Evolutionary conservation across 2,797 vertebrate species (phyloP).

Genomic region (Chelon auratus): DNA sequence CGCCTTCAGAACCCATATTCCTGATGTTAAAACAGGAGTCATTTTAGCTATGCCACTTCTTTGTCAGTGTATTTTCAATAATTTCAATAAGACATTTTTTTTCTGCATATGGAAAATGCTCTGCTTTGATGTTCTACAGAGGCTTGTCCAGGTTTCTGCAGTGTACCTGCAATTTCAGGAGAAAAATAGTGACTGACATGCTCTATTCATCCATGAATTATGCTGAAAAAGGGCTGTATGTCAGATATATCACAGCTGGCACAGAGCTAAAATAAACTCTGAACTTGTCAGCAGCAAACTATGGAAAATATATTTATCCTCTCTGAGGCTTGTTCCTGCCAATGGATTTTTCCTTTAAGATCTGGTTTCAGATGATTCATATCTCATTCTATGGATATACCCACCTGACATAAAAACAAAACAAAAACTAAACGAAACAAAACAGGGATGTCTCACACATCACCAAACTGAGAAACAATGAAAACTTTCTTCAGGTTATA

Average conservation of each 20-base stretch:
- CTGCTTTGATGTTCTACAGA: not conserved
- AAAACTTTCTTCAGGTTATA: slow-evolving; percentile 28
- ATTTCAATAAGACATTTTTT: not conserved
- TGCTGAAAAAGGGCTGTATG: slow-evolving; percentile 16
- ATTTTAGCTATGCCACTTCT: not conserved
- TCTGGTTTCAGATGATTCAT: slow-evolving; percentile 25
- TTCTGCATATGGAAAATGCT: not conserved
- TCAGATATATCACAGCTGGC: slow-evolving; percentile 16
- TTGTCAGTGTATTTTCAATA: not conserved
- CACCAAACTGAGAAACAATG: slow-evolving; percentile 34
- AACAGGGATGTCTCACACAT: slow-evolving; percentile 2
- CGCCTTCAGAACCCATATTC: not conserved
- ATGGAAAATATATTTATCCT: slow-evolving; percentile 48
- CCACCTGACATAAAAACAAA: slow-evolving; percentile 12
- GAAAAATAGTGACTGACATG: slow-evolving; percentile 11
- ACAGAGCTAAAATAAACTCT: slow-evolving; percentile 17
- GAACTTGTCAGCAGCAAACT: slow-evolving; percentile 41
- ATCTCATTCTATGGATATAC: slow-evolving; percentile 7
- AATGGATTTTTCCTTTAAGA: slow-evolving; percentile 21
- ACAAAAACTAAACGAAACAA: not conserved
- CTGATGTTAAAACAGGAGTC: not conserved
- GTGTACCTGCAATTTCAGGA: slow-evolving; percentile 24
- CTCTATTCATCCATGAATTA: slow-evolving; percentile 23
- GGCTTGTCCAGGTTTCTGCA: slow-evolving; percentile 4
- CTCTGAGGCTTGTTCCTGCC: slow-evolving; percentile 14